Evolutionary conservation across 1,140 invertebrate genomes (phyloP), one percentile per base, ranked within the genome.

Genomic region (Patella vulgata): DNA sequence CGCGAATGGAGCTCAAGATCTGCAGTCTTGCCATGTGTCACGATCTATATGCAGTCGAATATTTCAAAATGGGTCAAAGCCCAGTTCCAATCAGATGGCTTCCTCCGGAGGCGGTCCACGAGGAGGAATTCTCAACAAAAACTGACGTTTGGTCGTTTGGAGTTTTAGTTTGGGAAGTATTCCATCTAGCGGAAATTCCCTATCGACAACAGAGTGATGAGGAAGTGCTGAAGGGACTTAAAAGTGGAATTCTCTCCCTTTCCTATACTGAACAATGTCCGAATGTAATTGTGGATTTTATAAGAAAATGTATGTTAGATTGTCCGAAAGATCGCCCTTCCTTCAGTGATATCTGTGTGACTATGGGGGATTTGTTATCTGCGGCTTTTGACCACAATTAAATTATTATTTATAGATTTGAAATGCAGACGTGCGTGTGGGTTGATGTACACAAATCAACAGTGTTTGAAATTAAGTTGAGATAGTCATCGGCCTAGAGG

Each of bases 11-110:
- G 23, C 88, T 96, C 9, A 96, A 97, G 86, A 88, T 97, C 39
- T 92, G 93, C 3, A 85, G 92, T 73, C 89, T 93, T 0, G 89
- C 91, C 23, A 87, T 96, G 62, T 90, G 90, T 42, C 89, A 92
- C 67, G 94, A 95, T 68, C 91, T 93, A 0, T 93, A 95, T 77
- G 90, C 91, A 39, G 89, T 90, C 59, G 94, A 96, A 77, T 97
- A 97, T 83, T 82, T 66, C 33, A 69, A 64, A 23, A 66, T 63
- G 19, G 57, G 51, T 4, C 28, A 43, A n/a, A 66, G 70, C 44
- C 78, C 82, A 57, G 87, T 94, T 25, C 92, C 93, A 0, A 79
- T 95, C 12, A 87, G 95, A 64, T 97, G 95, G 95, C 77, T 96
- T 74, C 91, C 95, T 0, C 89, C 90, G 21, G 95, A 98, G 82